These are phyloP conservation scores for Anseranas semipalmata DNA, from an alignment of 2,113 vertebrate species.

Conservation along the genomic window DNA sequence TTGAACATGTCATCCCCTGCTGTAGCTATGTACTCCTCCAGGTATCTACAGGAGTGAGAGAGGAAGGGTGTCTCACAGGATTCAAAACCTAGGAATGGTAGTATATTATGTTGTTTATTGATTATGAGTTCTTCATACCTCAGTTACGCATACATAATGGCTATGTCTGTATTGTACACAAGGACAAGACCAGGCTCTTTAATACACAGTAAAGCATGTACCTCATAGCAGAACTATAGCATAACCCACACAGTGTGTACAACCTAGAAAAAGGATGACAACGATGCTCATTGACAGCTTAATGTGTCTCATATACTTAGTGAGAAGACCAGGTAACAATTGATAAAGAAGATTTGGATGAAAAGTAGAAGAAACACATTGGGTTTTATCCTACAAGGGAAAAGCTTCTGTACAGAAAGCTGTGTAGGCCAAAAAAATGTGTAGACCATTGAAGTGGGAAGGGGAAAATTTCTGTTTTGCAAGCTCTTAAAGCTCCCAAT, in stretches of 20 bases:
- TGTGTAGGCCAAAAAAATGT: neutral
- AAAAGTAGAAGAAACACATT: neutral
- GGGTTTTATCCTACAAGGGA: neutral
- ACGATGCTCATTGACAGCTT: neutral
- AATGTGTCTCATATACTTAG: neutral
- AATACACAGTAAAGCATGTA: neutral
- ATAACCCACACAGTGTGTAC: neutral
- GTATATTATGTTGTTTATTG: neutral
- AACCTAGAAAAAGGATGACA: neutral
- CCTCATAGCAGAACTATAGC: neutral
- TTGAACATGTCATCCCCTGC: neutral
- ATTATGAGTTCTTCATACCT: neutral
- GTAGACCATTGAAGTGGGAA: neutral
- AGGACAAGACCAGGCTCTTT: neutral
- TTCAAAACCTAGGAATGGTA: neutral
- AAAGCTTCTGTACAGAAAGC: neutral
- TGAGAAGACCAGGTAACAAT: neutral
- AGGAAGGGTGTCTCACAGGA: neutral
- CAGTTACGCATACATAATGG: neutral
- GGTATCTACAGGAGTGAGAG: neutral
- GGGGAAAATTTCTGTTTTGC: neutral
- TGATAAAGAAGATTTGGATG: neutral
- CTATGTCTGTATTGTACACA: neutral
- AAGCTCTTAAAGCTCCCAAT: neutral
- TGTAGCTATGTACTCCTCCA: neutral